Evolutionary conservation across 2,797 vertebrate species (phyloP).

Genomic region (Siniperca undulata): DNA sequence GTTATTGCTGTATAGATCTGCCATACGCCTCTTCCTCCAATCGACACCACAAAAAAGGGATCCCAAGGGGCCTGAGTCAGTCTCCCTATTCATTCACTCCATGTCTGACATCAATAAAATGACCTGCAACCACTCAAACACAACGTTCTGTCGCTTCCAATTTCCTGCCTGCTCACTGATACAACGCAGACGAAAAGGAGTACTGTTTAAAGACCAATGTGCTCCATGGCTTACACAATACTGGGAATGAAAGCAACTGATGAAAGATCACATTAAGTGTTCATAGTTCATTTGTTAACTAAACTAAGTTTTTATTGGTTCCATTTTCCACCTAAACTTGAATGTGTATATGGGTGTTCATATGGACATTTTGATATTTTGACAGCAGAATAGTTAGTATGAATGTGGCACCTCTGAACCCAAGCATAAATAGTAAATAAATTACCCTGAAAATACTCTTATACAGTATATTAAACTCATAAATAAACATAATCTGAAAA

Average conservation of each 20-base stretch:
- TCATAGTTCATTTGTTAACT: neutral
- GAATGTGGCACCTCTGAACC: neutral
- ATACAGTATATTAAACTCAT: neutral
- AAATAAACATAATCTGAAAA: too few relatives aligned
- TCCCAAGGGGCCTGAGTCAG: slow-evolving; percentile 40
- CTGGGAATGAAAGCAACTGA: neutral
- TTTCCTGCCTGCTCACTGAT: slow-evolving; percentile 54
- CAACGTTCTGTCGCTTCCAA: slow-evolving; percentile 59
- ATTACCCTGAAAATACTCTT: neutral
- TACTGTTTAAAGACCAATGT: neutral
- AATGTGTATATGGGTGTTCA: neutral
- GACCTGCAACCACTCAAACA: slow-evolving; percentile 61
- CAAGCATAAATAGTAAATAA: neutral
- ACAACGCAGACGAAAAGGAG: slow-evolving; percentile 26
- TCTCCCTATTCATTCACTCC: slow-evolving; percentile 43
- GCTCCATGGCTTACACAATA: neutral
- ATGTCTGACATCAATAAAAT: slow-evolving; percentile 65
- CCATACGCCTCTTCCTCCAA: slow-evolving; percentile 7
- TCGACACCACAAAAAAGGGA: slow-evolving; percentile 42
- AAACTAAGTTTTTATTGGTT: neutral
- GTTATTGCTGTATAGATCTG: slow-evolving; percentile 30
- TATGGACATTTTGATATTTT: neutral
- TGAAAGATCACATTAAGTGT: slow-evolving; percentile 2
- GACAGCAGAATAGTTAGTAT: neutral
- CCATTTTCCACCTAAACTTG: neutral